Conservation (phyloP, 2,797 vertebrate genomes). For the Channa striata region DNA sequence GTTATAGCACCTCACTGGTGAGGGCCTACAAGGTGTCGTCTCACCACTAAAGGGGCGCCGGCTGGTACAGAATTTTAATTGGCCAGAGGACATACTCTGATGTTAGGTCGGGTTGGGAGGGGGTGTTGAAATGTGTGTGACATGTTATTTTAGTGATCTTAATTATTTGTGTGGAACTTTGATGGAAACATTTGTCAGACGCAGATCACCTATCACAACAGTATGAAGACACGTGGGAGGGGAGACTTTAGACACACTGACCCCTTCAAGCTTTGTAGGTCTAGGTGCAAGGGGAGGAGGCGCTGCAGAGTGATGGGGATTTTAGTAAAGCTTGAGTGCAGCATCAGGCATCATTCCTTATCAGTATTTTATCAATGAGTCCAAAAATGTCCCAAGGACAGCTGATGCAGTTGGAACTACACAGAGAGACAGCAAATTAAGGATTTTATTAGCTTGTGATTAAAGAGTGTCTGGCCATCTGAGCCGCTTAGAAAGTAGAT, state of each 20-base stretch:
- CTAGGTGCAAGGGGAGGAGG: background rate
- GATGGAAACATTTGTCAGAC: slow-evolving; percentile 6
- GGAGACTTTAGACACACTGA: background rate
- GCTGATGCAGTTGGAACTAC: slow-evolving; percentile 2
- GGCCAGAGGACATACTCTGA: slow-evolving; percentile 52
- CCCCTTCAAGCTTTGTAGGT: background rate
- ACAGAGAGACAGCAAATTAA: slow-evolving; percentile 5
- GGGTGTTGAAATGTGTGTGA: slow-evolving; percentile 3
- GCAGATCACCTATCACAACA: background rate
- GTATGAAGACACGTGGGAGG: background rate
- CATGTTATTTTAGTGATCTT: slow-evolving; percentile 4
- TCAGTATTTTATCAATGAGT: slow-evolving; percentile 6
- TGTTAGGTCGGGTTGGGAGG: slow-evolving; percentile 27
- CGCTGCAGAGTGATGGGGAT: background rate
- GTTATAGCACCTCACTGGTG: slow-evolving; percentile 44
- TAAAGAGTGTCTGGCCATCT: slow-evolving; percentile 8
- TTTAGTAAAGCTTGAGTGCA: background rate
- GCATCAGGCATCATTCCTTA: background rate
- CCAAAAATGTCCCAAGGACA: background rate
- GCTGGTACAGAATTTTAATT: slow-evolving; percentile 71
- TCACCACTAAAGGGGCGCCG: slow-evolving; percentile 43
- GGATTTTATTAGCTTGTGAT: slow-evolving; percentile 30
- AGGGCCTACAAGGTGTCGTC: slow-evolving; percentile 64
- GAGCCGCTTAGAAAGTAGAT: slow-evolving; percentile 1
- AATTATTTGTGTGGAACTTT: slow-evolving; percentile 28